Conservation (phyloP, 2,888 invertebrate species). For the Drosophila borealis region DNA sequence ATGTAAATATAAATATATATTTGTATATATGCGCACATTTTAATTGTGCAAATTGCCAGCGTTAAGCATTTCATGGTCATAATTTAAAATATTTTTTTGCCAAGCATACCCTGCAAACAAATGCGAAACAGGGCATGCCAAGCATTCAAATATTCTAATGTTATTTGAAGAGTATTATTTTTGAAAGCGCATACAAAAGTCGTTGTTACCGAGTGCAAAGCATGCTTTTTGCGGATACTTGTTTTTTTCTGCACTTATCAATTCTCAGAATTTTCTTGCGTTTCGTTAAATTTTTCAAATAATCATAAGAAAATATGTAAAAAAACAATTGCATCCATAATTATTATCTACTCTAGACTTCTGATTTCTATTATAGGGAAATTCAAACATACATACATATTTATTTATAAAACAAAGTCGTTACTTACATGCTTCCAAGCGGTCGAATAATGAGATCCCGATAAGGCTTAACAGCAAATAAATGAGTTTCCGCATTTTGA, state of each 20-base stretch:
- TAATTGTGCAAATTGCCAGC: slow-evolving; percentile 39
- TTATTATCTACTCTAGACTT: slow-evolving; percentile 8
- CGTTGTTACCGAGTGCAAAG: not conserved
- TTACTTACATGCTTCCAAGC: slow-evolving; percentile 47
- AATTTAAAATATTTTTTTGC: slow-evolving; percentile 13
- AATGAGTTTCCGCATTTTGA: slow-evolving; percentile 37
- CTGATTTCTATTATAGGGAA: not conserved
- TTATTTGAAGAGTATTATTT: not conserved
- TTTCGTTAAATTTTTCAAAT: not conserved
- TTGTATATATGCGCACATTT: slow-evolving; percentile 19
- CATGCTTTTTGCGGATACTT: not conserved
- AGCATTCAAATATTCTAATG: not conserved
- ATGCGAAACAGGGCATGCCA: not conserved
- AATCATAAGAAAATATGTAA: not conserved
- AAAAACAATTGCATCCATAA: not conserved
- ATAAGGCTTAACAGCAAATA: slow-evolving; percentile 30
- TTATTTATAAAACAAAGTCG: not conserved
- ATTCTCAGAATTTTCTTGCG: slow-evolving; percentile 25
- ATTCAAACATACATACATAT: not conserved
- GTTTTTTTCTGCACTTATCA: slow-evolving; percentile 15
- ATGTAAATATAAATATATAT: slow-evolving; percentile 3
- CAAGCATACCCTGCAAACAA: slow-evolving; percentile 7
- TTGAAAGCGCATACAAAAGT: not conserved
- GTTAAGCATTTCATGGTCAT: slow-evolving; percentile 42
- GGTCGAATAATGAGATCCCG: slow-evolving; percentile 37